These are phyloP conservation scores for Ia io DNA, from an alignment of 2,113 vertebrate genomes.

Conservation along the genomic window DNA sequence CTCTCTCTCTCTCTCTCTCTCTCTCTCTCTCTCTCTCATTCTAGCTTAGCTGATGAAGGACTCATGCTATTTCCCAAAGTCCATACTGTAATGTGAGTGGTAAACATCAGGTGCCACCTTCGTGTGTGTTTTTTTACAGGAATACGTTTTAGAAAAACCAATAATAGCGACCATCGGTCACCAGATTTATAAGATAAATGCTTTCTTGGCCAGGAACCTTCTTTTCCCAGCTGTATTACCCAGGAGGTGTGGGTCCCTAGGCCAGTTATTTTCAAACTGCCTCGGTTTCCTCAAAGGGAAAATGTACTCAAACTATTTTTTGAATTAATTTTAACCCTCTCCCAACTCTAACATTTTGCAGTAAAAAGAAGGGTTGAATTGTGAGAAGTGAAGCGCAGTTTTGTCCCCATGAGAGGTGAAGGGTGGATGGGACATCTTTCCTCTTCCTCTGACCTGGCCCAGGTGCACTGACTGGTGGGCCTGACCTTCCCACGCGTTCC, in stretches of 20 bases:
- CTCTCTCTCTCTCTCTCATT: too few species aligned
- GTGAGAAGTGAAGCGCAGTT: accelerated
- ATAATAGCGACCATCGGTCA: background rate
- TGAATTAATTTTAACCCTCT: background rate
- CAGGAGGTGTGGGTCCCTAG: background rate
- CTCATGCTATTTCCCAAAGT: background rate
- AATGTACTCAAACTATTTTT: background rate
- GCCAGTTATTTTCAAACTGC: background rate
- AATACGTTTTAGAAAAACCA: too few species aligned
- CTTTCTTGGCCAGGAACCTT: background rate
- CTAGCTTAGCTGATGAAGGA: too few species aligned
- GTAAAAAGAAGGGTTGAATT: background rate
- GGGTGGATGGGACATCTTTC: accelerated
- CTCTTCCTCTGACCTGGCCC: accelerated
- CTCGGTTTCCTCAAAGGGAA: background rate
- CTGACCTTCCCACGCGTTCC: too few species aligned
- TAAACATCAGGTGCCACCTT: background rate
- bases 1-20: background rate
- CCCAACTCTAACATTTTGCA: background rate
- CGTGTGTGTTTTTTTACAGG: accelerated
- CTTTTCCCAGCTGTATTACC: background rate
- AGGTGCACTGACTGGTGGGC: accelerated
- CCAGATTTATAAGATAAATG: background rate
- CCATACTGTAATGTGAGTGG: accelerated
- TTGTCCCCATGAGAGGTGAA: background rate